phyloP scores from a whole-genome alignment of 2,888 invertebrate genomes.

The Eupithecia abbreviata region DNA sequence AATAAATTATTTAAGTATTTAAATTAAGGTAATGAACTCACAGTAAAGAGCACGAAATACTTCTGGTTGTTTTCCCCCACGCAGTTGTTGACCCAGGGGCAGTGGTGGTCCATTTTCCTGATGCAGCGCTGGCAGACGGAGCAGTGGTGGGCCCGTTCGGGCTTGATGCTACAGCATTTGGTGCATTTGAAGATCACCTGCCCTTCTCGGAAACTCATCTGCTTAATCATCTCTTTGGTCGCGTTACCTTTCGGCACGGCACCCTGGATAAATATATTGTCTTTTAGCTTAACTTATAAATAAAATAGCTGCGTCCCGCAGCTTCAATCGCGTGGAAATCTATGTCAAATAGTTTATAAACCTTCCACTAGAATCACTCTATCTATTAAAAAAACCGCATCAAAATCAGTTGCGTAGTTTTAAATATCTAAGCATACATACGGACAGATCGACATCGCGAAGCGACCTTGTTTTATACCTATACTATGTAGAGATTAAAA shows the following conservation, averaged over 20 bases:
- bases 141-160: constrained; percentile 97
- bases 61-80: constrained; percentile 99
- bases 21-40: constrained; percentile 79
- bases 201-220: constrained; percentile 95
- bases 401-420: too few relatives aligned
- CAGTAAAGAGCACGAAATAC: constrained; percentile 98
- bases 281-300: neutral
- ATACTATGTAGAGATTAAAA: neutral
- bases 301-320: too few relatives aligned
- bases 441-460: too few relatives aligned
- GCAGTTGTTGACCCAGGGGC: constrained; percentile 99
- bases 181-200: constrained; percentile 97
- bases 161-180: constrained; percentile 98
- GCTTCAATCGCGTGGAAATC: too few relatives aligned
- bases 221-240: constrained; percentile 96
- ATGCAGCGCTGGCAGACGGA: constrained; percentile 94
- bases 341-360: too few relatives aligned
- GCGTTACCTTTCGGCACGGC: constrained; percentile 98
- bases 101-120: constrained; percentile 86
- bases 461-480: too few relatives aligned
- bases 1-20: too few relatives aligned
- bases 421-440: too few relatives aligned
- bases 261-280: constrained; percentile 80
- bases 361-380: too few relatives aligned
- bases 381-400: too few relatives aligned